These are phyloP conservation scores for Uloborus plumipes DNA, from an alignment of 2,888 invertebrate genomes.

Conservation along the genomic window DNA sequence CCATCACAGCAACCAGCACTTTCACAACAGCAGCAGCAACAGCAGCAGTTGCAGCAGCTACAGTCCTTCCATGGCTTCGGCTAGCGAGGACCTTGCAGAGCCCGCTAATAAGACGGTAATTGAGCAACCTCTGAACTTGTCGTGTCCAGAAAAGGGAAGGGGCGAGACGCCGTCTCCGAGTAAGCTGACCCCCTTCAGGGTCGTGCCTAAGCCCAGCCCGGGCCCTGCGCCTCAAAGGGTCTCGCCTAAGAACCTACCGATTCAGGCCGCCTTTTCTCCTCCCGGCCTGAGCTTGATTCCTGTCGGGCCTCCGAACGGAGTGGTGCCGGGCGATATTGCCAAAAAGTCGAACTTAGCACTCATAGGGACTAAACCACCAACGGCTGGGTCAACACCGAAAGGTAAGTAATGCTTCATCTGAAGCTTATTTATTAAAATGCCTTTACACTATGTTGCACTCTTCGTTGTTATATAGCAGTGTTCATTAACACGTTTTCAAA, in stretches of 20 bases:
- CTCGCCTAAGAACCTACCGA: conserved; percentile 30
- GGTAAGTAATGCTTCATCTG: conserved; percentile 30
- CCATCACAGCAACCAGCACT: conserved; percentile 52
- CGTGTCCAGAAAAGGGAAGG: conserved; percentile 50
- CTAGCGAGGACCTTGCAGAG: conserved; percentile 22
- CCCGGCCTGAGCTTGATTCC: conserved; percentile 18
- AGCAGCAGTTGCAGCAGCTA: conserved; percentile 44
- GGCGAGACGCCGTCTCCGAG: conserved; percentile 41
- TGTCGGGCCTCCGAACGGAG: conserved; percentile 8
- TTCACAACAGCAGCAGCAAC: conserved; percentile 37
- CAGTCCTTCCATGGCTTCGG: conserved; percentile 30
- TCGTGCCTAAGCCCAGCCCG: conserved; percentile 22
- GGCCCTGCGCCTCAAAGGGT: conserved; percentile 2
- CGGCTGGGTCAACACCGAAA: conserved; percentile 25
- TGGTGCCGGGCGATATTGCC: conserved; percentile 11
- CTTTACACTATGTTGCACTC: too few species aligned
- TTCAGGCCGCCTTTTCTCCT: conserved; percentile 31
- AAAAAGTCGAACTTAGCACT: conserved; percentile 12
- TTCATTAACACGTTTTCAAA: too few species aligned
- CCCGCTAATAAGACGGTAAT: conserved; percentile 52
- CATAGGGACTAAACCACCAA: conserved; percentile 14
- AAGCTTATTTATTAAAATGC: not conserved
- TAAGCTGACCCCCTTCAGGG: conserved; percentile 37
- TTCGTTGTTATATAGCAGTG: too few species aligned
- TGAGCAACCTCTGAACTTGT: conserved; percentile 62